phyloP scores from a whole-genome alignment of 2,113 vertebrate genomes.

The Bucco capensis region DNA sequence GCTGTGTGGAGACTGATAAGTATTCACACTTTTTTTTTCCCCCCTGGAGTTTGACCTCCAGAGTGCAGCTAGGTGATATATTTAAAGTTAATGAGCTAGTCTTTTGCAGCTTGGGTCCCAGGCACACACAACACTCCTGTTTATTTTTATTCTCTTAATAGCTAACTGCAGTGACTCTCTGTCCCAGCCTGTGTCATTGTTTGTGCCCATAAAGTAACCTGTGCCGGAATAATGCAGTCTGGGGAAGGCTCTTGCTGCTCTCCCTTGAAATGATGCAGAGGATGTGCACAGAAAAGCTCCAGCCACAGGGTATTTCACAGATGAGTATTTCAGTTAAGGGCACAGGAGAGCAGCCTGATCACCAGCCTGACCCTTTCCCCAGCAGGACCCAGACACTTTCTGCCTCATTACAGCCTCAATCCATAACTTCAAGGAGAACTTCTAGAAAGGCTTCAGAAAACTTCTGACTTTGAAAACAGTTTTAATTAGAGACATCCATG shows the following conservation, averaged over 20 bases:
- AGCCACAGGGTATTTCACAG: not conserved
- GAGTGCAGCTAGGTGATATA: conserved; percentile 40
- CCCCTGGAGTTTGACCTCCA: conserved; percentile 12
- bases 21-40: not conserved
- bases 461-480: not conserved
- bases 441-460: not conserved
- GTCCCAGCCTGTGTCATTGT: not conserved
- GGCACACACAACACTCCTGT: not conserved
- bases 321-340: rapidly evolving
- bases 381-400: not conserved
- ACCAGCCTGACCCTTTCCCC: not conserved
- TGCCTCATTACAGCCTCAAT: not conserved
- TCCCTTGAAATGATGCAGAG: not conserved
- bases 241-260: not conserved
- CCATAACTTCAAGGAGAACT: rapidly evolving
- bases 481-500: not conserved
- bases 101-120: conserved; percentile 15
- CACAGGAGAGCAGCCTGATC: not conserved
- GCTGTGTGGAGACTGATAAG: not conserved
- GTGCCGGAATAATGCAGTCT: not conserved
- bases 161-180: not conserved
- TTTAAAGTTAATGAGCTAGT: conserved; percentile 53
- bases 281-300: not conserved
- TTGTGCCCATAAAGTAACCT: not conserved
- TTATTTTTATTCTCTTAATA: conserved; percentile 52